Evolutionary conservation across 1,140 invertebrate species (phyloP), one percentile per base, ranked within the genome.

Genomic region (Odontomachus brunneus): DNA sequence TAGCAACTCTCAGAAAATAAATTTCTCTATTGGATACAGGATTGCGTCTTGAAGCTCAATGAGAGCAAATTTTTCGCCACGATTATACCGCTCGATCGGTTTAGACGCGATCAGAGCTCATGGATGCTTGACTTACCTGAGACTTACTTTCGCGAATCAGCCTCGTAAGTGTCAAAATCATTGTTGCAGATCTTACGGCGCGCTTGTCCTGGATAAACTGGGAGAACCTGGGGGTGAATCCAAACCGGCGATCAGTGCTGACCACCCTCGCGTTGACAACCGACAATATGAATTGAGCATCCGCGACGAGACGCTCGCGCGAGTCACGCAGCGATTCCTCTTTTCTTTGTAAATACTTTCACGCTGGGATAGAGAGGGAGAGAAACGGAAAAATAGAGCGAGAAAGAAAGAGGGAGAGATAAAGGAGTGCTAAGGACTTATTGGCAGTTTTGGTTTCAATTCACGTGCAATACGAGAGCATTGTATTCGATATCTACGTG

Each of bases 191-290:
- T 96, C 94, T 99, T 73, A 99, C 99, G 11, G 99, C 99, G 0
- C 95, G 99, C 72, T 94, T 99, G 7, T 99, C 98, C 0, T 99
- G 99, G 99, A 99, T 99, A 78, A 99, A 99, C 90, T 99, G 99
- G 99, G 98, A 99, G 92, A 99, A 98, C 92, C 95, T 99, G 0
- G 99, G 99, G 0, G 98, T 99, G 0, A 98, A 97, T 92, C 97
- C 98, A 9, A 97, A 97, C 82, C 94, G 97, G 57, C 94, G 98
- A 82, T 97, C 97, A 19, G 95, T 97, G 2, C 94, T 98, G 0
- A 97, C 97, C 0, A 97, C 97, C 0, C 93, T 98, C 2, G 97
- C 97, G 0, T 93, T 98, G 2, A 97, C 97, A 49, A 96, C 97
- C 1, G 97, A 98, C 84, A 97, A 96, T 84, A 95, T 96, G 89